Evolutionary conservation across 2,797 vertebrate species (phyloP), one percentile per base, ranked within the genome.

Genomic region (Hapalemur alaotrensis): DNA sequence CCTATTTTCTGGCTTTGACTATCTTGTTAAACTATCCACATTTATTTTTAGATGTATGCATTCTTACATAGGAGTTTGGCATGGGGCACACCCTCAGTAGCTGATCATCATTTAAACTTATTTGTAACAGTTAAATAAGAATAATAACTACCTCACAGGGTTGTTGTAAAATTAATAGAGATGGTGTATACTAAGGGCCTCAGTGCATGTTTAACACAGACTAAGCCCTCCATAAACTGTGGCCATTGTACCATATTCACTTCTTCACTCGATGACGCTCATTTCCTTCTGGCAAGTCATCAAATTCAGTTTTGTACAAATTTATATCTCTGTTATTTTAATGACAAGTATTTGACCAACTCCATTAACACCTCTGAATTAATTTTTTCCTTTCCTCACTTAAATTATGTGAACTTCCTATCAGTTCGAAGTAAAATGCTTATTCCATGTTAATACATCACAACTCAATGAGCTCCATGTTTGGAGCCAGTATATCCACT

Each of bases 321-420:
- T 65, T 83, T 50, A 41, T 72, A 30, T 90, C 25, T 86, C 72
- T 82, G 28, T 69, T 65, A 89, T 75, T 96, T 95, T 92, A 78
- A 61, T 63, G 35, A 59, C 43, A 86, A 73, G 57, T 82, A 69
- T 89, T 95, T 86, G 70, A 80, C 54, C 63, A 79, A 72, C 50
- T 92, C 70, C 63, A 8, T 79, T 83, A 73, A 80, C 23, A 75
- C 23, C 35, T 54, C 32, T 52, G 23, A 69, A 87, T 83, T 92
- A 22, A 30, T 78, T 95, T 96, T 95, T 72, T 32, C 43, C 52
- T 78, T 70, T 79, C 38, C 23, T 17, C 35, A 61, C 43, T 25
- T 85, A 82, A 76, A 67, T 73, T 6, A 92, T 67, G 25, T 46
- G 43, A 69, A 13, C 20, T 50, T 95, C 41, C 75, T 50, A 63